phyloP scores from a whole-genome alignment of 1,140 invertebrate species.

The Scaptomyza hsui region DNA sequence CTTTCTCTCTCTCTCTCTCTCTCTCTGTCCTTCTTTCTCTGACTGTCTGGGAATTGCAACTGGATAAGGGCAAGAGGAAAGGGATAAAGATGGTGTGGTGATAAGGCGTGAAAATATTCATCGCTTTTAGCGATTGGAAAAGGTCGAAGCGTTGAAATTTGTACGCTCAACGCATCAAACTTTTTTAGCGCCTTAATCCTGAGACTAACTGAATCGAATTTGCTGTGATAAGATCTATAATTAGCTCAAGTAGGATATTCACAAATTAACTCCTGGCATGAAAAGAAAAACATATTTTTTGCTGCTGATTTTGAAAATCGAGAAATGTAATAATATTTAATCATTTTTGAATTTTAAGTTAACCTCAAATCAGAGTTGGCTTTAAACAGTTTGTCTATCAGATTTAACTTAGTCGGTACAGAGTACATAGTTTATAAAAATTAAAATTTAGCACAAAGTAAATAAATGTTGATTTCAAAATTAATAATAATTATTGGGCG shows the following conservation, averaged over 20 bases:
- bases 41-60: neutral
- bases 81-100: constrained; percentile 7
- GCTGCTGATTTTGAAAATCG: too few species aligned
- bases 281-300: too few species aligned
- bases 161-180: constrained; percentile 44
- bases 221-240: constrained; percentile 11
- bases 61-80: neutral
- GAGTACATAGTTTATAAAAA: neutral
- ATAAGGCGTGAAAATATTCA: constrained; percentile 39
- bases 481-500: neutral
- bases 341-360: too few species aligned
- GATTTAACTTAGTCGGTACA: neutral
- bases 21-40: neutral
- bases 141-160: constrained; percentile 62
- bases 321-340: too few species aligned
- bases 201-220: neutral
- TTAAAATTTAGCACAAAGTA: neutral
- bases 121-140: constrained; percentile 8
- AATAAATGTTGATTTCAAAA: neutral
- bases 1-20: neutral
- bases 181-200: constrained; percentile 43
- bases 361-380: constrained; percentile 7
- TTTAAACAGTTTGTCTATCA: neutral
- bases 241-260: constrained; percentile 4
- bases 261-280: too few species aligned